Conservation (phyloP, 2,888 invertebrate genomes). For the Timandra comae region DNA sequence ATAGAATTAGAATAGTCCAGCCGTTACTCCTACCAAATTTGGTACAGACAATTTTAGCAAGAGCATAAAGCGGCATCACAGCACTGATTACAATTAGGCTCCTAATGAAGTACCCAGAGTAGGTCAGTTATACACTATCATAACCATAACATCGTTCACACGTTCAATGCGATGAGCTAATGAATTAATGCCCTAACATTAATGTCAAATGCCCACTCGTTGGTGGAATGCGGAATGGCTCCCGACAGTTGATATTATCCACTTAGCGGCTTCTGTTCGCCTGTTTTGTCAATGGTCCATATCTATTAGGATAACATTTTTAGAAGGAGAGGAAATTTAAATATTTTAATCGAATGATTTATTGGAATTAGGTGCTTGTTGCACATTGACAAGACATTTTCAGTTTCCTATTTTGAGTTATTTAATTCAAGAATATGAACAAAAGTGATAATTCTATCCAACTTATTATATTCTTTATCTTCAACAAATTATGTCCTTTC, state of each 20-base stretch:
- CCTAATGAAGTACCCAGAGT: too few relatives aligned
- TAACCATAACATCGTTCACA: constrained; percentile 20
- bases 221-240: constrained; percentile 70
- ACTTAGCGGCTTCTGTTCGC: constrained; percentile 62
- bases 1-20: too few relatives aligned
- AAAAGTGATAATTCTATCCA: too few relatives aligned
- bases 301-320: constrained; percentile 13
- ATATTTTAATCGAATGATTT: not conserved
- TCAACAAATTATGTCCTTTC: too few relatives aligned
- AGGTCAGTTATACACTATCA: too few relatives aligned
- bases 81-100: too few relatives aligned
- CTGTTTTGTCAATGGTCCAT: constrained; percentile 33
- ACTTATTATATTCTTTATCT: too few relatives aligned
- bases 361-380: not conserved
- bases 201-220: constrained; percentile 51
- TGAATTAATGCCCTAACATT: constrained; percentile 58
- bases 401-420: constrained; percentile 1
- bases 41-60: too few relatives aligned
- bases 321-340: not conserved
- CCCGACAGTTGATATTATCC: constrained; percentile 67
- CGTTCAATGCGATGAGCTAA: constrained; percentile 32
- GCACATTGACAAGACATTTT: not conserved
- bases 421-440: too few relatives aligned
- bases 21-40: too few relatives aligned
- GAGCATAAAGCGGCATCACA: too few relatives aligned